These are phyloP conservation scores for Aramus guarauna DNA, from an alignment of 2,113 vertebrate genomes.

Conservation along the genomic window DNA sequence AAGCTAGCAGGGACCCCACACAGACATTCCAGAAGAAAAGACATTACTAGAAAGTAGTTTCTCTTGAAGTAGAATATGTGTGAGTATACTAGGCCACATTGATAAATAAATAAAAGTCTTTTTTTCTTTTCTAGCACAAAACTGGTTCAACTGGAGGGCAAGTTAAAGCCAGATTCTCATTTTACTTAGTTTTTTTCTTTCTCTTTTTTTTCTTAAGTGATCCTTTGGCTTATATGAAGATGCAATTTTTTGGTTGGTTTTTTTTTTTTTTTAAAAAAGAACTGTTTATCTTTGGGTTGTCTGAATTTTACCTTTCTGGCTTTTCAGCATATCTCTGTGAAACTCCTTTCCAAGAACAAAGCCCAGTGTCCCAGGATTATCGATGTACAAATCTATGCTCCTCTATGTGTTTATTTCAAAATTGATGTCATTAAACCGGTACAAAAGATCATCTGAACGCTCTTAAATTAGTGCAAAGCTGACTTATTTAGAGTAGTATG, in stretches of 20 bases:
- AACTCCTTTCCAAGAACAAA: not conserved
- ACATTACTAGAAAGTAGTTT: constrained; percentile 14
- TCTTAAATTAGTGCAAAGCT: not conserved
- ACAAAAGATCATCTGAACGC: not conserved
- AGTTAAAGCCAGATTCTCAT: not conserved
- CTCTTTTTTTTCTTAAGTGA: not conserved
- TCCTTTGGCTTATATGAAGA: not conserved
- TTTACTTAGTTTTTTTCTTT: not conserved
- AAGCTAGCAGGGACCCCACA: constrained; percentile 60
- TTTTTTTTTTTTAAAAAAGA: not conserved
- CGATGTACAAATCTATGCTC: not conserved
- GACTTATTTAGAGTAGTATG: not conserved
- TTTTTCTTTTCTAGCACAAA: not conserved
- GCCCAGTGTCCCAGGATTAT: not conserved
- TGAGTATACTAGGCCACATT: not conserved
- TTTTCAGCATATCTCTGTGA: not conserved
- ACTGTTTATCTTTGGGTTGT: not conserved
- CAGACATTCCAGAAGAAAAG: constrained; percentile 45
- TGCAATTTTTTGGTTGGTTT: not conserved
- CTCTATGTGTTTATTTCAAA: not conserved
- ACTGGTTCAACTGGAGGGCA: constrained; percentile 23
- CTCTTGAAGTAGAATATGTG: constrained; percentile 20
- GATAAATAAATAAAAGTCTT: constrained; percentile 45
- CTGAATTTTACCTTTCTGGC: not conserved
- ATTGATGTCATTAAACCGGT: not conserved